Evolutionary conservation across 2,113 vertebrate genomes (phyloP).

Genomic region (Pseudopipra pipra): DNA sequence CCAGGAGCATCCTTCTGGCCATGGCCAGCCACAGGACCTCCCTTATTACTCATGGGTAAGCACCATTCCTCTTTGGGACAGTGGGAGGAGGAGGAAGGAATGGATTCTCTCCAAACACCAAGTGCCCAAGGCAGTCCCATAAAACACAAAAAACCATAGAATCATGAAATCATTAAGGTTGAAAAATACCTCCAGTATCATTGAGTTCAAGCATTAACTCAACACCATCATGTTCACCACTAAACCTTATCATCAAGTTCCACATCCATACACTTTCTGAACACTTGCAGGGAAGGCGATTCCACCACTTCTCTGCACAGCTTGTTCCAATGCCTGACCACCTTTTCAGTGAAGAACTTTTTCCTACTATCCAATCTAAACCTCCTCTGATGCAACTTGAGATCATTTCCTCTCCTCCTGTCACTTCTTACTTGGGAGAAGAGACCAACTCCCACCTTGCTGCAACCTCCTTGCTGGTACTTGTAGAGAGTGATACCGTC

Average conservation of each 20-base stretch:
- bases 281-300: not conserved
- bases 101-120: not conserved
- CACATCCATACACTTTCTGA: not conserved
- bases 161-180: not conserved
- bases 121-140: not conserved
- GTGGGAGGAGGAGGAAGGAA: not conserved
- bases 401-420: not conserved
- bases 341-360: not conserved
- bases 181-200: not conserved
- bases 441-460: accelerated
- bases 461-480: not conserved
- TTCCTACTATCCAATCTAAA: not conserved
- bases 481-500: not conserved
- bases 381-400: not conserved
- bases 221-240: not conserved
- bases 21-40: not conserved
- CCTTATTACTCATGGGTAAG: not conserved
- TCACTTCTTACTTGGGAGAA: not conserved
- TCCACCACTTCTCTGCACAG: not conserved
- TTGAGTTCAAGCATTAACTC: not conserved
- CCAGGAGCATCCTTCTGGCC: not conserved
- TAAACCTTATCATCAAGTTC: not conserved
- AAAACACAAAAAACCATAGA: not conserved
- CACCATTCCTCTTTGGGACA: not conserved
- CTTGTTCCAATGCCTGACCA: not conserved